Percentiles rank a stretch among this genome's conserved stretches.
phyloP scores from a whole-genome alignment of 2,888 invertebrate species.

The Leptopilina drosophilae region DNA sequence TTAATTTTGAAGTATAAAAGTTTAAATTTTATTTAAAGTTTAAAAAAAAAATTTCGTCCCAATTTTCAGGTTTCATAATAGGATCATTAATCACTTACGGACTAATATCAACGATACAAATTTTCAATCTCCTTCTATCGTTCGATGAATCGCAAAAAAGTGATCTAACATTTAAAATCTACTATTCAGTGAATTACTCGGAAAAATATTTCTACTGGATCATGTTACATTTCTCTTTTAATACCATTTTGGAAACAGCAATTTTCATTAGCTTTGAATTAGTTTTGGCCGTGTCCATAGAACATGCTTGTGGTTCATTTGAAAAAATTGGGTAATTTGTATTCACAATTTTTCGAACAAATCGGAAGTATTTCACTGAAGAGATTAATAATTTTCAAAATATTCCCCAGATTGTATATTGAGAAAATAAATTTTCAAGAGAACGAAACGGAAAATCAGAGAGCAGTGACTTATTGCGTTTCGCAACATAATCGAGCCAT shows the following conservation, averaged over 20 bases:
- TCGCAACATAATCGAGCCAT: constrained; percentile 21
- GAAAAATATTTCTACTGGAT: constrained; percentile 3
- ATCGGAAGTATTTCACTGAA: too few species aligned
- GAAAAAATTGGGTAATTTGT: not conserved
- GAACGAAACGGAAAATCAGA: not conserved
- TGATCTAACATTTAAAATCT: not conserved
- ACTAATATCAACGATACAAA: not conserved
- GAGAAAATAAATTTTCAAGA: not conserved
- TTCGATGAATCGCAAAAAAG: not conserved
- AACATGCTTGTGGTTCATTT: constrained; percentile 6
- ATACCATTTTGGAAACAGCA: not conserved
- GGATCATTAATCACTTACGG: constrained; percentile 4
- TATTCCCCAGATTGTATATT: not conserved
- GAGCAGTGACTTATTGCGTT: not conserved
- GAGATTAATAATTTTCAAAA: too few species aligned
- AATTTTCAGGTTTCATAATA: not conserved
- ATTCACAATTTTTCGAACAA: too few species aligned
- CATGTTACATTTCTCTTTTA: not conserved
- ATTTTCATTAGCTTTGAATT: constrained; percentile 1
- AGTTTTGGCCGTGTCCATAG: constrained; percentile 7
- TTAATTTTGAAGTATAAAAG: too few species aligned
- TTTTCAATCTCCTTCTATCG: not conserved
- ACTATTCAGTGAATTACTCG: constrained; percentile 13
- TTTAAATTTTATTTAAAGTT: too few species aligned
- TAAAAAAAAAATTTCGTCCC: too few species aligned